Percentiles rank a stretch among this genome's conserved stretches.
phyloP scores from a whole-genome alignment of 2,888 invertebrate species.

The Melolontha melolontha region DNA sequence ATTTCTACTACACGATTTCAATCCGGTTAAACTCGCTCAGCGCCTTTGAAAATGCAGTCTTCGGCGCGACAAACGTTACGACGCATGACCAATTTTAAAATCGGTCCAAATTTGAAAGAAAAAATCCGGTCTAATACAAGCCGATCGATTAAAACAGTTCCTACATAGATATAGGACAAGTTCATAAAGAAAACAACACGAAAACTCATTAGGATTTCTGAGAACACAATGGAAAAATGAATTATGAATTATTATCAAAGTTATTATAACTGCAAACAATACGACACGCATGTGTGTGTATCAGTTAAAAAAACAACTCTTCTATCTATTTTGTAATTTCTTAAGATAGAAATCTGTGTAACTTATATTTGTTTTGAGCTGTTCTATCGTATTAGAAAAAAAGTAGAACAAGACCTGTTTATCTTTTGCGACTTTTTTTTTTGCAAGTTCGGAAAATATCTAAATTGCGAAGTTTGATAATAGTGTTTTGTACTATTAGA shows the following conservation, averaged over 20 bases:
- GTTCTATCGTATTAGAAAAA: no score
- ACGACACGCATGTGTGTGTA: constrained; percentile 4
- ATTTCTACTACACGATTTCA: not conserved
- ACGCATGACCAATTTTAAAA: constrained; percentile 30
- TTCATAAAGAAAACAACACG: no score
- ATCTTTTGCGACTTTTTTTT: not conserved
- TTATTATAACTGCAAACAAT: constrained; percentile 2
- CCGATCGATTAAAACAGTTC: not conserved
- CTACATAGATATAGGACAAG: no score
- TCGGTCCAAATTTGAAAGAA: constrained; percentile 12
- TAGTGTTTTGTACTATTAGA: constrained; percentile 4
- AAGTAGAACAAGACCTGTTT: not conserved
- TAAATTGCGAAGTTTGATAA: not conserved
- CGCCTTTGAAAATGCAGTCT: constrained; percentile 13
- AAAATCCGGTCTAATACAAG: not conserved
- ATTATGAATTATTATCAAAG: no score
- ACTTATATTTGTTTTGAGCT: no score
- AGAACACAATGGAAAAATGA: not conserved
- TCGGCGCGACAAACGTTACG: constrained; percentile 2
- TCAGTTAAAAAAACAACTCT: constrained; percentile 13
- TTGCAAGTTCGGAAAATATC: constrained; percentile 1
- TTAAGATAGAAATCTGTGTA: no score
- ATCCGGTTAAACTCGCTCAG: not conserved
- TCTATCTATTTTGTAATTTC: constrained; percentile 12
- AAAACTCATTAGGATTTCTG: no score